Evolutionary conservation across 2,888 invertebrate genomes (phyloP), one percentile per base, ranked within the genome.

Genomic region (Darwinula stevensoni): DNA sequence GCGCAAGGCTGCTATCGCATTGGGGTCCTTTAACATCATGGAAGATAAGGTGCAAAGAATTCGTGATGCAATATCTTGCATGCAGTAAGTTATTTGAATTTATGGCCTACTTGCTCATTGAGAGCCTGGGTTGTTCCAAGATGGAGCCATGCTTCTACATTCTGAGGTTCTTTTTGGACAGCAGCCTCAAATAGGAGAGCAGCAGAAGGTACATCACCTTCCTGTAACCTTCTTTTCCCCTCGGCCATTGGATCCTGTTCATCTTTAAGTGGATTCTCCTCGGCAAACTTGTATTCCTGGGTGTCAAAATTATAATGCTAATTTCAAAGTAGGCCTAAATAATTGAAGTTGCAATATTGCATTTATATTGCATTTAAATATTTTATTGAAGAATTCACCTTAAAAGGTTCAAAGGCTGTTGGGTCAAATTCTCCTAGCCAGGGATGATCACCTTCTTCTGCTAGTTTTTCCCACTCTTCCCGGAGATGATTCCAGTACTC

Each of bases 121-220:
- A 94, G 86, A 26, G 94, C 84, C 51, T 91, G 88, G 17, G 84
- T 74, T 32, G 71, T 72, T 6, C 88, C 88, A 30, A 88, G 55
- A 18, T 73, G 55, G 37, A 72, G 65, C 88, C 88, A 88, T 2
- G 71, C 73, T 51, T 78, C 71, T 1, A 64, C 57, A 44, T 72
- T 71, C 31, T 67, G 59, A 2, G 72, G 66, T 31, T 73, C 60
- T 46, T 78, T 69, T 45, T 75, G 71, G 3, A 69, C 82, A 6
- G 91, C 88, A 31, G 82, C 80, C 55, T 97, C 97, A 54, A 97
- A 94, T 45, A 86, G 74, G 16, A 94, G 53, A 1, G 88, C 86
- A 12, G 97, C 94, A 41, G 82, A 76, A 17, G 91, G 82, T 39
- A 94, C 62, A 52, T 94, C 91, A 6, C 88, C 88, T 41, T 64